A percentile compares a stretch with the other conserved stretches of the same genome.
Evolutionary conservation across 2,113 vertebrate genomes (phyloP).

Genomic region (Indri indri): DNA sequence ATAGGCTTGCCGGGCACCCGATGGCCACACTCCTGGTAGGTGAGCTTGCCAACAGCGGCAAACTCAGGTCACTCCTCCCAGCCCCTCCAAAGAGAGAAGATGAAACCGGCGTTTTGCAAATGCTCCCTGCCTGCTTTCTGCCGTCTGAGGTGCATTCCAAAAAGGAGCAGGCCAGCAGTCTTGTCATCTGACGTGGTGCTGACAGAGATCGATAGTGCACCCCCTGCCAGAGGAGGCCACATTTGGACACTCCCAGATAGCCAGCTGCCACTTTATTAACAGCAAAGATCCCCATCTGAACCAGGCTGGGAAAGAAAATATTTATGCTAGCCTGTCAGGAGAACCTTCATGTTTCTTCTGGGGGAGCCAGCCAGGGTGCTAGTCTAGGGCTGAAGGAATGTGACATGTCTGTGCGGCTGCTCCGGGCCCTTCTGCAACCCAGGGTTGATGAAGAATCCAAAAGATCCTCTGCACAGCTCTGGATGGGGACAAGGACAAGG

Average conservation of each 20-base stretch:
- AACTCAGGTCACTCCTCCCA: neutral
- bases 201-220: slow-evolving; percentile 27
- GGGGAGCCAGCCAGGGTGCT: neutral
- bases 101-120: neutral
- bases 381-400: neutral
- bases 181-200: neutral
- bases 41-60: slow-evolving; percentile 19
- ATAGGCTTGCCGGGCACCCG: neutral
- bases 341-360: slow-evolving; percentile 59
- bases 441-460: neutral
- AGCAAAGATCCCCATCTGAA: slow-evolving; percentile 58
- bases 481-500: neutral
- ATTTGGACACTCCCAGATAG: slow-evolving; percentile 51
- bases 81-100: slow-evolving; percentile 12
- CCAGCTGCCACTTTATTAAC: slow-evolving; percentile 68
- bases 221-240: slow-evolving; percentile 46
- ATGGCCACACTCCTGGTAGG: neutral
- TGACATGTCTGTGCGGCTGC: neutral
- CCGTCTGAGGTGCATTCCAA: slow-evolving; percentile 9
- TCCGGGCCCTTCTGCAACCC: neutral
- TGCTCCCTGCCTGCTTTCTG: neutral
- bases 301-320: slow-evolving; percentile 70
- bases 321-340: slow-evolving; percentile 64
- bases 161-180: neutral
- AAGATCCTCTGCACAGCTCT: neutral